A percentile compares a stretch with the other conserved stretches of the same genome.
phyloP scores from a whole-genome alignment of 2,113 vertebrate species.

The Henicopernis longicauda region DNA sequence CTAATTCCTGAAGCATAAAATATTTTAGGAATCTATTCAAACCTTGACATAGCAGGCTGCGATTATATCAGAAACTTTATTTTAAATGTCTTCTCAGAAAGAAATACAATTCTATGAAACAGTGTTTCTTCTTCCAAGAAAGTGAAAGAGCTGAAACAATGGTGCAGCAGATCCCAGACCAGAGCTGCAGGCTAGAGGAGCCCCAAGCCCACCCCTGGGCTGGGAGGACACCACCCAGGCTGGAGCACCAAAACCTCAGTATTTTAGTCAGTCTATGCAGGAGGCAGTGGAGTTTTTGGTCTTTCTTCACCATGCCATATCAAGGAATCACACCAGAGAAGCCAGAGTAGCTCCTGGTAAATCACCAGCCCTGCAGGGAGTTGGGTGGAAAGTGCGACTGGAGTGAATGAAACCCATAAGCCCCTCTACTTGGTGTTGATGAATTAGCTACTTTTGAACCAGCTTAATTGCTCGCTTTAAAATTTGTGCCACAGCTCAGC shows the following conservation, averaged over 20 bases:
- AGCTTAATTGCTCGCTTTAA: neutral
- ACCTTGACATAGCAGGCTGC: neutral
- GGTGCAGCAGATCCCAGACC: neutral
- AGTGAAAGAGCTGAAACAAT: neutral
- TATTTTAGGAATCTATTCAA: neutral
- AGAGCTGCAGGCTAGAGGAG: neutral
- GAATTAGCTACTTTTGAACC: neutral
- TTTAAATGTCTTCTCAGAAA: neutral
- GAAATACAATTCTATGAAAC: neutral
- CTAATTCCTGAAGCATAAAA: neutral
- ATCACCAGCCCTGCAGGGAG: neutral
- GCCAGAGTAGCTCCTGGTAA: neutral
- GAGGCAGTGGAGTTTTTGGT: too few relatives aligned
- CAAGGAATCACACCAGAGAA: neutral
- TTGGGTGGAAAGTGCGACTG: neutral
- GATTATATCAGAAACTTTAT: neutral
- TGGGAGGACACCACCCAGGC: neutral
- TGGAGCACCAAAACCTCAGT: accelerated
- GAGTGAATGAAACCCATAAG: neutral
- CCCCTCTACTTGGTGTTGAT: too few relatives aligned
- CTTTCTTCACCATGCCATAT: neutral
- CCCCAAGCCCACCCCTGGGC: neutral
- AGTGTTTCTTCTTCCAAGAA: neutral
- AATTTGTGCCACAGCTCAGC: neutral
- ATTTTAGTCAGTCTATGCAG: neutral